phyloP scores from a whole-genome alignment of 2,888 invertebrate species.

The Argynnis bischoffii region DNA sequence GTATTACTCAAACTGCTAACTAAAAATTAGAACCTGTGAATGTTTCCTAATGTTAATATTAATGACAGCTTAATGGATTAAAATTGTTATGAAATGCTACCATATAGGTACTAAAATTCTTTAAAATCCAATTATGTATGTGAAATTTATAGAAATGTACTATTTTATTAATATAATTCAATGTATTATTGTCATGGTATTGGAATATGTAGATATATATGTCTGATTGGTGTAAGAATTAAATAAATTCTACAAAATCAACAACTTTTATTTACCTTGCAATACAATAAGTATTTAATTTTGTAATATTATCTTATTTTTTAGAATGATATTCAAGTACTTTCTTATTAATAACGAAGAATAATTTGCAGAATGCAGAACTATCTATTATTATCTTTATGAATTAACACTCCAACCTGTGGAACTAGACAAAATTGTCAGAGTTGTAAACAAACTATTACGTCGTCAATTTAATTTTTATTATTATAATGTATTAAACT shows the following conservation, averaged over 20 bases:
- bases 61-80: background rate
- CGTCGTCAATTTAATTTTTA: no score
- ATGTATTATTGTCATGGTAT: slow-evolving; percentile 31
- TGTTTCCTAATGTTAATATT: background rate
- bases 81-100: slow-evolving; percentile 5
- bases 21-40: background rate
- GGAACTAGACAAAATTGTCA: no score
- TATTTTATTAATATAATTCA: slow-evolving; percentile 27
- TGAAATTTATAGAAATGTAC: slow-evolving; percentile 10
- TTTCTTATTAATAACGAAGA: no score
- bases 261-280: background rate
- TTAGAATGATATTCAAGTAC: no score
- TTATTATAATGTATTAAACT: no score
- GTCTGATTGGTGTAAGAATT: slow-evolving; percentile 26
- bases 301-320: no score
- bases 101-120: background rate
- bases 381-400: no score
- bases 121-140: background rate
- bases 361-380: no score
- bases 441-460: no score
- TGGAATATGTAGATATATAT: slow-evolving; percentile 15
- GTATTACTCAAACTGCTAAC: background rate
- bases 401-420: no score
- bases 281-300: no score
- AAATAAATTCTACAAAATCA: slow-evolving; percentile 22